Conservation (phyloP, 2,797 vertebrate species). For the Aldrovandia affinis region DNA sequence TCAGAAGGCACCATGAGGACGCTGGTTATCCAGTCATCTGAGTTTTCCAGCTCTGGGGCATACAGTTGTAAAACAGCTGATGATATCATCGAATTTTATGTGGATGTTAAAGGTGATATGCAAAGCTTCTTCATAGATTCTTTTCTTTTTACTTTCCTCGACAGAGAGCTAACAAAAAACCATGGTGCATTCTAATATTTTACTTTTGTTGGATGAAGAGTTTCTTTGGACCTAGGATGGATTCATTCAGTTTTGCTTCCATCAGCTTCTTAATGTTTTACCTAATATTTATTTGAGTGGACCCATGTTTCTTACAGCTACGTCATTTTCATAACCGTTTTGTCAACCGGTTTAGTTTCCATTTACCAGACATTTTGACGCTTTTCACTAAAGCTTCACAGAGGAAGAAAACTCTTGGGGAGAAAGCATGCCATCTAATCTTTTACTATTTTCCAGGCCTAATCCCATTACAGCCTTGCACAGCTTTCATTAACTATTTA, state of each 20-base stretch:
- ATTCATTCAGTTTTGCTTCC: slow-evolving; percentile 54
- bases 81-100: slow-evolving; percentile 75
- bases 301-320: slow-evolving; percentile 51
- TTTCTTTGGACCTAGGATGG: slow-evolving; percentile 43
- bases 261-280: slow-evolving; percentile 50
- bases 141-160: slow-evolving; percentile 30
- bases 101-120: slow-evolving; percentile 87
- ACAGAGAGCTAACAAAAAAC: slow-evolving; percentile 58
- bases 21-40: slow-evolving; percentile 71
- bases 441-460: slow-evolving; percentile 39
- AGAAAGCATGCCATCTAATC: slow-evolving; percentile 56
- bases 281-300: slow-evolving; percentile 56
- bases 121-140: slow-evolving; percentile 58
- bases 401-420: slow-evolving; percentile 36
- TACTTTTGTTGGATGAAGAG: slow-evolving; percentile 40
- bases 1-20: slow-evolving; percentile 72
- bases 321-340: slow-evolving; percentile 44
- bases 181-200: slow-evolving; percentile 46
- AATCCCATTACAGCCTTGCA: slow-evolving; percentile 50
- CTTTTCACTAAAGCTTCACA: slow-evolving; percentile 49
- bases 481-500: slow-evolving; percentile 56
- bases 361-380: slow-evolving; percentile 45
- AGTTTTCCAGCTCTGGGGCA: slow-evolving; percentile 73
- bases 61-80: slow-evolving; percentile 74
- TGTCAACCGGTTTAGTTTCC: slow-evolving; percentile 42